Conservation (phyloP, 1,140 invertebrate species). For the Tyrophagus putrescentiae region DNA sequence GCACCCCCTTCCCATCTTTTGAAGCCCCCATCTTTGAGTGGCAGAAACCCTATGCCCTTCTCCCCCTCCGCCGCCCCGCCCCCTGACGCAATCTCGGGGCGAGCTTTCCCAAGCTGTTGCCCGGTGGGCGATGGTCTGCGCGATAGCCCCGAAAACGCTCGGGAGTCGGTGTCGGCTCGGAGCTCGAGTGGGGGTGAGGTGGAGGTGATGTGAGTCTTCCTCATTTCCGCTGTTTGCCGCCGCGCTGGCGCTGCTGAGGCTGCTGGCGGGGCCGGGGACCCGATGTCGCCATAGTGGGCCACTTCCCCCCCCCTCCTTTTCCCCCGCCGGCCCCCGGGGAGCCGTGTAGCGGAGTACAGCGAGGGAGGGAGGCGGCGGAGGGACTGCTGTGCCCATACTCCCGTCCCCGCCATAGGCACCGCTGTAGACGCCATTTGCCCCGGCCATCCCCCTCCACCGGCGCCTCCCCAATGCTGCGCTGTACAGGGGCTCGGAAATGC, state of each 20-base stretch:
- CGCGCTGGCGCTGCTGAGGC: not conserved
- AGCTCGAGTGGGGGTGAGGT: too few relatives aligned
- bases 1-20: too few relatives aligned
- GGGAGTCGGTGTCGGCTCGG: too few relatives aligned
- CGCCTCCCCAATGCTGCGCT: not conserved
- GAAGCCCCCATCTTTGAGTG: not conserved
- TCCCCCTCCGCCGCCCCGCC: not conserved
- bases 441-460: not conserved
- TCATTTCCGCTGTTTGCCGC: too few relatives aligned
- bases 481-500: not conserved
- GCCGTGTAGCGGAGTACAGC: too few relatives aligned
- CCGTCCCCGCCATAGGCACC: not conserved
- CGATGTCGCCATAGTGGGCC: not conserved
- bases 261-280: not conserved
- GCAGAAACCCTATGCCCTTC: not conserved
- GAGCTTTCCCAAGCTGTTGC: not conserved
- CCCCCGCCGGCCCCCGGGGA: not conserved
- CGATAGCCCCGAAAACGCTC: not conserved
- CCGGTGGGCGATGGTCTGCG: not conserved
- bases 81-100: not conserved
- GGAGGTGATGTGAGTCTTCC: too few relatives aligned
- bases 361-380: not conserved
- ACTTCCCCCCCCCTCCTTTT: not conserved
- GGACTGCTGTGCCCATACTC: slow-evolving; percentile 6
- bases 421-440: not conserved